Base-by-base conservation (phyloP, 2,888 invertebrate genomes). In the Heliothis peltigera region DNA sequence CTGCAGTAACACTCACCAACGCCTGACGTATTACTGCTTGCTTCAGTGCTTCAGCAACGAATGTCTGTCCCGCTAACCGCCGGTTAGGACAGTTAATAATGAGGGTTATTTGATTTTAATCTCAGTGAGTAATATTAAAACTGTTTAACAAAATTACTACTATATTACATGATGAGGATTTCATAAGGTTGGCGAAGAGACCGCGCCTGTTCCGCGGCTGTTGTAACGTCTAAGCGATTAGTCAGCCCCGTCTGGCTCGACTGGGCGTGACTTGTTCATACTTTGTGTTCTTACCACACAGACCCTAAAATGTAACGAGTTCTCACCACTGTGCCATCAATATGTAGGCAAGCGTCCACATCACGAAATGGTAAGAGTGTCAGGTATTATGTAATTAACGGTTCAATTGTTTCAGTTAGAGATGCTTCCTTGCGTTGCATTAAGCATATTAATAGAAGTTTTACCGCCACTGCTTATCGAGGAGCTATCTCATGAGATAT, bases 281-380 rank as follows among this genome's bases (percentile, higher is more conserved):
- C 28, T 55, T 10, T 48, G 44, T 8, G 2, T 21, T 22, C 6
- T 71, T 71, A 15, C 62, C 28, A 35, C 62, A 75, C n/a, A 15
- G 35, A 22, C 59, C 44, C 42, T 47, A n/a, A 54, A 22, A 21
- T 39, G 10, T 46, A 18, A 28, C 43, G 35, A 51, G 64, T 52
- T 49, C 15, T 19, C 5, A 28, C 15, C 19, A 35, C 25, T n/a
- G 4, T 22, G 8, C n/a, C 15, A 39, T 39, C 12, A 2, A 39
- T 10, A 39, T 39, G 39, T 5, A n/a, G n/a, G 0, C 15, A n/a
- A n/a, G n/a, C n/a, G 39, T 39, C n/a, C n/a, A n/a, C n/a, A 32
- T n/a, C n/a, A n/a, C 39, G 39, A 39, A n/a, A 39, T 39, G n/a
- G n/a, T 39, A 39, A 5, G 39, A n/a, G 15, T 39, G 35, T 15